Percentiles rank a stretch among this genome's conserved stretches.
Conservation (phyloP, 2,113 vertebrate species). For the Otolemur garnettii region DNA sequence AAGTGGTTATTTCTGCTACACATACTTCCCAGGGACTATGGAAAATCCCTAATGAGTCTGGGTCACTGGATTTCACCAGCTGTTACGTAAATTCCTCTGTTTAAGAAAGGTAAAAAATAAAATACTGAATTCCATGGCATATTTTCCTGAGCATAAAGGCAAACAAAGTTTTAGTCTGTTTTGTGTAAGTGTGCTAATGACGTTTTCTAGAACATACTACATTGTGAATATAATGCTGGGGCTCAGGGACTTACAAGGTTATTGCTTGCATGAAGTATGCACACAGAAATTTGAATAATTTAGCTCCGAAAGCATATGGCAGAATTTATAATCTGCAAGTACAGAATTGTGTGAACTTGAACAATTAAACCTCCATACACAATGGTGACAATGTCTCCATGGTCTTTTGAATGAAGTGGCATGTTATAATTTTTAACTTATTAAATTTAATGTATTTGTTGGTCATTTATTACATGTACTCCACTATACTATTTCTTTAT, state of each 20-base stretch:
- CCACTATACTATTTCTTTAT: background rate
- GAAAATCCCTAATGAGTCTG: background rate
- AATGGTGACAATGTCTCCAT: background rate
- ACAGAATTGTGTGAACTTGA: background rate
- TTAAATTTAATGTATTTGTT: constrained; percentile 51
- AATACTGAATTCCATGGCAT: background rate
- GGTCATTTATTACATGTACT: background rate
- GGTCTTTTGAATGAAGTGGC: background rate
- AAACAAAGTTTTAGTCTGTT: background rate
- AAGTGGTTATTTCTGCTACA: background rate
- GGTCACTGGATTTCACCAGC: constrained; percentile 34
- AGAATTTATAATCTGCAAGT: constrained; percentile 58
- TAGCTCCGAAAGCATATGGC: background rate
- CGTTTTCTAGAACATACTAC: background rate
- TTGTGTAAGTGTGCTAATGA: background rate
- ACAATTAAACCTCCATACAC: background rate
- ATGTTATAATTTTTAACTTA: background rate
- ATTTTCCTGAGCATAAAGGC: constrained; percentile 6
- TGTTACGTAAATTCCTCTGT: constrained; percentile 50
- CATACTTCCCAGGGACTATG: background rate
- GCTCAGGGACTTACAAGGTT: background rate
- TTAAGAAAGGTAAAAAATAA: background rate
- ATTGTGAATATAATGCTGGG: background rate
- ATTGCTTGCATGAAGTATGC: constrained; percentile 24
- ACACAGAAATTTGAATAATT: constrained; percentile 19